A percentile compares a stretch with the other conserved stretches of the same genome.
Evolutionary conservation across 1,140 invertebrate species (phyloP).

Genomic region (Bemisia tabaci): DNA sequence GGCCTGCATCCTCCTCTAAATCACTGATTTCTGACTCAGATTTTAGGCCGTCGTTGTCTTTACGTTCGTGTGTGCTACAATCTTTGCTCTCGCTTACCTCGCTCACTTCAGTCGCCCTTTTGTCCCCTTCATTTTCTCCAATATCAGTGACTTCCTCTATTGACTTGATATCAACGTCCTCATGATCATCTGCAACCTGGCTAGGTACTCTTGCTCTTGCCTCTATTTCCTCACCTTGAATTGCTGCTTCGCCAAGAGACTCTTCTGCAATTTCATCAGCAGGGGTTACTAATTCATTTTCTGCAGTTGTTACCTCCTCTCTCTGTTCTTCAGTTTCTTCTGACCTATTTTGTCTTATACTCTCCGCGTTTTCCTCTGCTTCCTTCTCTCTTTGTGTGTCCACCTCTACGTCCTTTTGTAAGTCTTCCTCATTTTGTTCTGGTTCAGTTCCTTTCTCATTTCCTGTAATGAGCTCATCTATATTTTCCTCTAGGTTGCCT

Average conservation of each 20-base stretch:
- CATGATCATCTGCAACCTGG: too few relatives aligned
- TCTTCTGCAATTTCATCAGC: not conserved
- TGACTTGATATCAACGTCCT: too few relatives aligned
- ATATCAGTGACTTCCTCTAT: too few relatives aligned
- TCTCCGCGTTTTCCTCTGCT: not conserved
- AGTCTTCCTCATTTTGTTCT: not conserved
- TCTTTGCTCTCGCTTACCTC: not conserved
- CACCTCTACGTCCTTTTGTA: not conserved
- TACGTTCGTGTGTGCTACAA: not conserved
- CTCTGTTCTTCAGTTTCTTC: not conserved
- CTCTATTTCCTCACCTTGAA: too few relatives aligned
- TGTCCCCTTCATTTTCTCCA: too few relatives aligned
- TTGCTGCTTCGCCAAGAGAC: too few relatives aligned
- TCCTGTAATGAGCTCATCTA: not conserved
- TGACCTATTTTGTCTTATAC: not conserved
- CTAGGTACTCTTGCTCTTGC: too few relatives aligned
- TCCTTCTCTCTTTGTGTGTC: not conserved
- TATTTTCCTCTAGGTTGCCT: not conserved
- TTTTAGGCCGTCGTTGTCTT: not conserved
- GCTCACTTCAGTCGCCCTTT: not conserved
- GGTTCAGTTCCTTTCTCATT: not conserved
- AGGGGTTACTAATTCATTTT: not conserved
- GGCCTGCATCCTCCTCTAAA: not conserved
- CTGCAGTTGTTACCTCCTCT: not conserved
- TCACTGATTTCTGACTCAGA: not conserved